Percentiles rank a stretch among this genome's conserved stretches.
Evolutionary conservation across 2,797 vertebrate species (phyloP).

Genomic region (Capromys pilorides): DNA sequence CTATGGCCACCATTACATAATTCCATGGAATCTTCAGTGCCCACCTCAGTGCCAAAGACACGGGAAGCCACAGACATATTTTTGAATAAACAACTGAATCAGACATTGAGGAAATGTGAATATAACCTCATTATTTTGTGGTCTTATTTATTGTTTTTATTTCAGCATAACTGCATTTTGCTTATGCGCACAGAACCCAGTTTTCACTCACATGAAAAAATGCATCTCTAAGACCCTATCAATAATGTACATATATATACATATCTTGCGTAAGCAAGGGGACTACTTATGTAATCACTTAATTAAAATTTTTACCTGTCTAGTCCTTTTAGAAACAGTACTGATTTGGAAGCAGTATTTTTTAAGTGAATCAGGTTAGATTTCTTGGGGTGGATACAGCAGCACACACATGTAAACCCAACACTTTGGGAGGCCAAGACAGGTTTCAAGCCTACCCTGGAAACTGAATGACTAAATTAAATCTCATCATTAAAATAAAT

Average conservation of each 20-base stretch:
- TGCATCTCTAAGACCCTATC: not conserved
- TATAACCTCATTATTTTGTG: not conserved
- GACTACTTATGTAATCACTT: not conserved
- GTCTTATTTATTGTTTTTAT: not conserved
- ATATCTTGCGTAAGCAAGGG: not conserved
- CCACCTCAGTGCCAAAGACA: not conserved
- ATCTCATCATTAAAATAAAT: not conserved
- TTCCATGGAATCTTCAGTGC: not conserved
- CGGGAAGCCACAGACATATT: not conserved
- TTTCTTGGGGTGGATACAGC: not conserved
- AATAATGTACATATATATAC: not conserved
- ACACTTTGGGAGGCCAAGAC: not conserved
- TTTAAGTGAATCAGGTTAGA: not conserved
- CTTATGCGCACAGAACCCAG: not conserved
- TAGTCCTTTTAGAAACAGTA: not conserved
- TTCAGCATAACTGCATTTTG: not conserved
- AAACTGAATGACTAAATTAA: not conserved
- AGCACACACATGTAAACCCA: not conserved
- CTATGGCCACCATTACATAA: not conserved
- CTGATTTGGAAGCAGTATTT: not conserved
- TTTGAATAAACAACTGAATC: not conserved
- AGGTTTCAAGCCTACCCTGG: not conserved
- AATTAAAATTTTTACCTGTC: slow-evolving; percentile 25
- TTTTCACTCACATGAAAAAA: not conserved
- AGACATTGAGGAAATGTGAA: not conserved